Base-by-base conservation (phyloP, 1,140 invertebrate species). In the Lasioglossum baleicum region DNA sequence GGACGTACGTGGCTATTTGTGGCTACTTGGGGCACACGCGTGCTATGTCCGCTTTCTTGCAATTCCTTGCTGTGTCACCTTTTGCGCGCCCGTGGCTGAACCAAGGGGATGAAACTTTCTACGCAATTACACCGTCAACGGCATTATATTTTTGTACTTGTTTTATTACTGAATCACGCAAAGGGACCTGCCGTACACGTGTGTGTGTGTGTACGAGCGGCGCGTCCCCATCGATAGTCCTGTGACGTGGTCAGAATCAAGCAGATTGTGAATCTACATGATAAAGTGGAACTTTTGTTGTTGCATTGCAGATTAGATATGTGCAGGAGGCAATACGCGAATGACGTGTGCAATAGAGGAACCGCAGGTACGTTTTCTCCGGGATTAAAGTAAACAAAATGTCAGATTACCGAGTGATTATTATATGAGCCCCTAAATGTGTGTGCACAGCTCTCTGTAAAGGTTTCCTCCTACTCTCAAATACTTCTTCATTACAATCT, bases 281-380 rank as follows among this genome's bases (percentile, higher is more conserved):
- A 92, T 91, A 91, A 91, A 92, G 86, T 88, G 87, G 80, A 83
- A 91, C 90, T 90, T 92, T 93, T 93, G 85, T 93, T 93, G 78
- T 93, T 93, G 90, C 90, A 87, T 96, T 96, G 94, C 97, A 98
- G 97, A 97, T 97, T 98, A 96, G 98, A 99, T 96, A 98, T 99
- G 98, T 99, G 98, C 96, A 96, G 98, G 95, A 95, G 97, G 94
- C 96, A 97, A 95, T 97, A 97, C 95, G 96, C 97, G 92, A 96
- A 96, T 95, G 97, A 98, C 94, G 96, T 96, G 94, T 98, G 98
- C 96, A 98, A 98, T 96, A 96, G 97, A 95, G 98, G 98, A 94
- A 99, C 98, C 89, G 98, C 98, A 97, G 98, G 97, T 98, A 97
- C 94, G 95, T 95, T 91, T 91, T 85, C n/a, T 90, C 86, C 85